Evolutionary conservation across 2,888 invertebrate species (phyloP).

Genomic region (Sarcophaga rosellei): DNA sequence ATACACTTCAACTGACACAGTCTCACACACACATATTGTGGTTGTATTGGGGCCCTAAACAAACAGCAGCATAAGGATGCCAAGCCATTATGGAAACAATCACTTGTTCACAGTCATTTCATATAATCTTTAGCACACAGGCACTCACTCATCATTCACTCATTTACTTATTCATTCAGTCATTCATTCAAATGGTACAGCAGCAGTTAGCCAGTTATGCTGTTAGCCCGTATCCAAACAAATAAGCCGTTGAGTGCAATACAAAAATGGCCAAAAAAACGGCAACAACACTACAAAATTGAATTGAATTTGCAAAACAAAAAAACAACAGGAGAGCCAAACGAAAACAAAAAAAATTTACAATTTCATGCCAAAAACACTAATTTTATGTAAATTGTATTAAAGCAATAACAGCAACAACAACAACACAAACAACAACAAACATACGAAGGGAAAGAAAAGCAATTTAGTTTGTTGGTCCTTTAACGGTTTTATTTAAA

Average conservation of each 20-base stretch:
- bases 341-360: too few relatives aligned
- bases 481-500: not conserved
- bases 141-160: not conserved
- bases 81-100: too few relatives aligned
- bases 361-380: not conserved
- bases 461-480: not conserved
- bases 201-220: not conserved
- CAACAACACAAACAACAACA: not conserved
- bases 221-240: not conserved
- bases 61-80: not conserved
- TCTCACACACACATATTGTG: not conserved
- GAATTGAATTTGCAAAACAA: not conserved
- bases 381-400: conserved; percentile 39
- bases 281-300: not conserved
- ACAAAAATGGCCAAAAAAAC: not conserved
- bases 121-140: too few relatives aligned
- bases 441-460: not conserved
- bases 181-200: not conserved
- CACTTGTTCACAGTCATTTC: too few relatives aligned
- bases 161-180: not conserved
- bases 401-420: not conserved
- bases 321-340: not conserved
- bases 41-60: not conserved
- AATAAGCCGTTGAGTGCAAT: not conserved
- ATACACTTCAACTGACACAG: not conserved